A percentile compares a stretch with the other conserved stretches of the same genome.
Evolutionary conservation across 2,113 vertebrate species (phyloP).

Genomic region (Phyllopteryx taeniolatus): DNA sequence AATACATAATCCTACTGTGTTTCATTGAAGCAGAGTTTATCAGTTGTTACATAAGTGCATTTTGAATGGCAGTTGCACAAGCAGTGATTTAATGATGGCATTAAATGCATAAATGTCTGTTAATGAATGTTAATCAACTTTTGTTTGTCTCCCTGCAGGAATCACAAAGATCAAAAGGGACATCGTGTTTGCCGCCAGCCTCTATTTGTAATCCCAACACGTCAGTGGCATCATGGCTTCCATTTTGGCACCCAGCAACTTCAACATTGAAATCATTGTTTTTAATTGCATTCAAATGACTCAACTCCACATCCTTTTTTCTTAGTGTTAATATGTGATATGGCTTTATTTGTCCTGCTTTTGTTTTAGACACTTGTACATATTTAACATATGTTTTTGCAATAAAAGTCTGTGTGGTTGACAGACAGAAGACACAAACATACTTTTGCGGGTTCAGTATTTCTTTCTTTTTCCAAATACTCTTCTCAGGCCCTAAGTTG

Average conservation of each 20-base stretch:
- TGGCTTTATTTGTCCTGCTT: constrained; percentile 43
- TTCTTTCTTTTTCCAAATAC: constrained; percentile 18
- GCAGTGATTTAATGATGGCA: neutral
- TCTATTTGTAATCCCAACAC: constrained; percentile 80
- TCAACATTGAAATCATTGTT: neutral
- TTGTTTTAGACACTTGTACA: constrained; percentile 78
- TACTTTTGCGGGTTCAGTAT: constrained; percentile 14
- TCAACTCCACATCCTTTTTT: neutral
- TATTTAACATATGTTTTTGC: constrained; percentile 73
- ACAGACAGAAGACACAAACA: constrained; percentile 62
- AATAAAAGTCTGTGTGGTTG: constrained; percentile 77
- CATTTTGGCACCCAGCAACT: neutral
- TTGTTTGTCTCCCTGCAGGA: constrained; percentile 63
- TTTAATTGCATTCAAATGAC: neutral
- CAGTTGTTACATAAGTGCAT: neutral
- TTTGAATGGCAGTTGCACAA: neutral
- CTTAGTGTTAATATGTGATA: constrained; percentile 45
- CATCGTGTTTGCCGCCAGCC: constrained; percentile 96
- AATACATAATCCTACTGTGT: neutral
- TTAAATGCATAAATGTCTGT: neutral
- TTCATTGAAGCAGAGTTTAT: neutral
- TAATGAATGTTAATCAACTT: neutral
- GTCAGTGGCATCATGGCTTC: neutral
- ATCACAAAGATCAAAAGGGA: constrained; percentile 99
- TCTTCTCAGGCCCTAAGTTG: neutral